Conservation (phyloP, 1,140 invertebrate species). For the Zeugodacus cucurbitae region DNA sequence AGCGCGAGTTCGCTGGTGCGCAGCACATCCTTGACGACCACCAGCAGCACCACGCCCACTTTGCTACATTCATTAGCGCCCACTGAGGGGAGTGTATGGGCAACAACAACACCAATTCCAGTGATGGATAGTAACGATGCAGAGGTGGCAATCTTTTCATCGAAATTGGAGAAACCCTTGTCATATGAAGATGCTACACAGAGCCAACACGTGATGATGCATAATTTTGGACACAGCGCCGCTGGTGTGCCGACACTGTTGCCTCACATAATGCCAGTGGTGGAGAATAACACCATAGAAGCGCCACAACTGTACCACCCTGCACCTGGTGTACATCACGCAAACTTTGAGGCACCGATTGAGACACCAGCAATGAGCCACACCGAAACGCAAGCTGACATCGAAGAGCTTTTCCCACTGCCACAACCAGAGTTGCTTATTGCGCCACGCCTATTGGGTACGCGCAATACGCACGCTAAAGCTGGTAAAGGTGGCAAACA, state of each 20-base stretch:
- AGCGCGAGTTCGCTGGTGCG: background rate
- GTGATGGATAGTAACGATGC: background rate
- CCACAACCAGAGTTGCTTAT: background rate
- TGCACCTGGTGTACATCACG: background rate
- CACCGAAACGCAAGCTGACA: background rate
- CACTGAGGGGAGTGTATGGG: background rate
- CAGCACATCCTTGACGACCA: background rate
- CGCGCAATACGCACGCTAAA: background rate
- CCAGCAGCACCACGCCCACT: background rate
- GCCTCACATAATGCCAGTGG: background rate
- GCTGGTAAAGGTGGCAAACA: background rate
- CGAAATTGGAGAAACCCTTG: background rate
- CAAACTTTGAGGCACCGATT: background rate
- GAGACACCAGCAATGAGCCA: background rate
- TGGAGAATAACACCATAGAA: conserved; percentile 1
- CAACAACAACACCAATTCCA: background rate
- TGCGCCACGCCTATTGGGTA: conserved; percentile 43
- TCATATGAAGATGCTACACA: background rate
- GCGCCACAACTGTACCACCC: background rate
- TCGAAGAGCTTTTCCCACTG: background rate
- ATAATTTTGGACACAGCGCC: background rate
- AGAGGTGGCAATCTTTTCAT: background rate
- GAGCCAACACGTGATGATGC: background rate
- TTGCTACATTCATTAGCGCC: background rate
- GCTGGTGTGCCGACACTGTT: background rate